Conservation (phyloP, 1,140 invertebrate genomes). For the Drosophila sulfurigaster region DNA sequence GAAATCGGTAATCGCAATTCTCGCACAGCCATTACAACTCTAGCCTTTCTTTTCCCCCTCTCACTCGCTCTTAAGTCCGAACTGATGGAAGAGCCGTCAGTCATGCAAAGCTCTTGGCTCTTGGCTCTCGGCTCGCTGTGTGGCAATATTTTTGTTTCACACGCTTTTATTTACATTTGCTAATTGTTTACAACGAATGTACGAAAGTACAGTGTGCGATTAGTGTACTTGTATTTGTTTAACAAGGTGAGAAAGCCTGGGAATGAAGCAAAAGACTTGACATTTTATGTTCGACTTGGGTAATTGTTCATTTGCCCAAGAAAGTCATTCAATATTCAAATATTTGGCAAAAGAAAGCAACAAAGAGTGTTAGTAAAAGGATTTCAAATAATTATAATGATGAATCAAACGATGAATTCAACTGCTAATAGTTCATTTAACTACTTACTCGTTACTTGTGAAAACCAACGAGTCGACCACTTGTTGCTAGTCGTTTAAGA, state of each 20-base stretch:
- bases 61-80: background rate
- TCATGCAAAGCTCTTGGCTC: conserved; percentile 53
- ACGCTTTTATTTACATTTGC: conserved; percentile 72
- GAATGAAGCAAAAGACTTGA: background rate
- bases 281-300: background rate
- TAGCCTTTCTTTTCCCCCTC: background rate
- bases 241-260: conserved; percentile 5
- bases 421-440: background rate
- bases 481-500: background rate
- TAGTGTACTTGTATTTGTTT: conserved; percentile 9
- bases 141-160: conserved; percentile 66
- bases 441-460: background rate
- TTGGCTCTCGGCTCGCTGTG: conserved; percentile 9
- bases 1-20: conserved; percentile 43
- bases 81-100: conserved; percentile 40
- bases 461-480: background rate
- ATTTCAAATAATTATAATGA: no score
- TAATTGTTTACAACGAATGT: conserved; percentile 67
- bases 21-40: conserved; percentile 11
- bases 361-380: no score
- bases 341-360: background rate
- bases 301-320: background rate
- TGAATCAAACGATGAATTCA: no score
- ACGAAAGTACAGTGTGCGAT: conserved; percentile 29
- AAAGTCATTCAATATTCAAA: no score